phyloP scores from a whole-genome alignment of 2,797 vertebrate species.

The Pterois miles region DNA sequence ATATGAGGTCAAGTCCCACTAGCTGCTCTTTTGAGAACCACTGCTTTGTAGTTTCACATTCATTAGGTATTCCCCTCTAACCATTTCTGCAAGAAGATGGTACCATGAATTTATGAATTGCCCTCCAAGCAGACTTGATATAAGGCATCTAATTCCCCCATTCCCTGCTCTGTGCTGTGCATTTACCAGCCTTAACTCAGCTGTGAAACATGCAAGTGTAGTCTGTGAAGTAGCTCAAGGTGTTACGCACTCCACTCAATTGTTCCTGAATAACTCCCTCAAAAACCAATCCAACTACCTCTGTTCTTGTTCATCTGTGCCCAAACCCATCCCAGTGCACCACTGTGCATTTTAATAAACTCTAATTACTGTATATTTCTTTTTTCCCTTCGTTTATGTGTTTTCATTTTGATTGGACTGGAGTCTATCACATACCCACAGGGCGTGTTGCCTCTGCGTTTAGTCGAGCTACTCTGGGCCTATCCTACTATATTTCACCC shows the following conservation, averaged over 20 bases:
- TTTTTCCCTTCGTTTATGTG: neutral
- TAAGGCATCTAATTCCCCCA: constrained; percentile 42
- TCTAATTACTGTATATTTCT: constrained; percentile 43
- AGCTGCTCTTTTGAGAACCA: constrained; percentile 48
- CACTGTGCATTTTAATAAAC: constrained; percentile 50
- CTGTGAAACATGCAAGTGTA: constrained; percentile 48
- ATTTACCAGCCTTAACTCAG: constrained; percentile 57
- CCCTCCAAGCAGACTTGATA: constrained; percentile 51
- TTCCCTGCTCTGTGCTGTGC: constrained; percentile 43
- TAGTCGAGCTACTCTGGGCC: constrained; percentile 3
- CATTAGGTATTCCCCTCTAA: constrained; percentile 49
- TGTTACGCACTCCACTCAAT: constrained; percentile 28
- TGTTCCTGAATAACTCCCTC: constrained; percentile 36
- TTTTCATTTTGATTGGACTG: constrained; percentile 27
- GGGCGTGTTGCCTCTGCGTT: constrained; percentile 15
- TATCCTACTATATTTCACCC: constrained; percentile 32
- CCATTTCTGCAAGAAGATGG: constrained; percentile 29
- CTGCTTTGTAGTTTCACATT: constrained; percentile 55
- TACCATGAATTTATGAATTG: constrained; percentile 48
- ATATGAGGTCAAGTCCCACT: constrained; percentile 40
- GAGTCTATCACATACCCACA: constrained; percentile 21
- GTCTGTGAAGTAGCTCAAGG: constrained; percentile 47
- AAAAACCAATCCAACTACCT: constrained; percentile 31
- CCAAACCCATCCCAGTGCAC: constrained; percentile 22
- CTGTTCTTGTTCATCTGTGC: constrained; percentile 41